These are phyloP conservation scores for Neodiprion lecontei DNA, from an alignment of 1,140 invertebrate species.

Conservation along the genomic window DNA sequence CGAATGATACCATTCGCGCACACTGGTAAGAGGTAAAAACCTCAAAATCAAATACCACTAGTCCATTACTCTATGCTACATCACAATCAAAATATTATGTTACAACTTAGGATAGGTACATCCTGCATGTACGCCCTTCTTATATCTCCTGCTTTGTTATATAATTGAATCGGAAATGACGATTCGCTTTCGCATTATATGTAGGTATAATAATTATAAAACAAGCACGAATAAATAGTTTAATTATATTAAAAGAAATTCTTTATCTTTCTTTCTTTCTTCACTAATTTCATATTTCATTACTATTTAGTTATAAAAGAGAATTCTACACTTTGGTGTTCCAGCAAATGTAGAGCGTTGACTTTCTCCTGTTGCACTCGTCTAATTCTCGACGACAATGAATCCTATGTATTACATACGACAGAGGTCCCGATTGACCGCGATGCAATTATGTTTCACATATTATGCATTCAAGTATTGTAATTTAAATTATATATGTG, in stretches of 20 bases:
- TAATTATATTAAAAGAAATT: slow-evolving; percentile 46
- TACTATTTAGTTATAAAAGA: slow-evolving; percentile 25
- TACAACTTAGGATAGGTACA: slow-evolving; percentile 22
- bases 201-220: slow-evolving; percentile 30
- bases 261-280: slow-evolving; percentile 28
- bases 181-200: neutral
- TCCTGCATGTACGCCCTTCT: slow-evolving; percentile 27
- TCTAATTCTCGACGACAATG: neutral
- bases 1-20: slow-evolving; percentile 17
- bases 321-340: slow-evolving; percentile 43
- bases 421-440: neutral
- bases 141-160: slow-evolving; percentile 1
- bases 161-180: neutral
- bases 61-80: slow-evolving; percentile 37
- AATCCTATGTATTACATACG: too few relatives aligned
- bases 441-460: neutral
- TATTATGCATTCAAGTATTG: slow-evolving; percentile 1
- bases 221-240: slow-evolving; percentile 53
- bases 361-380: neutral
- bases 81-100: slow-evolving; percentile 43
- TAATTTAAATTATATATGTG: neutral
- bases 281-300: slow-evolving; percentile 17
- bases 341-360: slow-evolving; percentile 12
- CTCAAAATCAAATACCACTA: slow-evolving; percentile 20
- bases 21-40: slow-evolving; percentile 32